Evolutionary conservation across 2,888 invertebrate genomes (phyloP).

Genomic region (Agrochola lota): DNA sequence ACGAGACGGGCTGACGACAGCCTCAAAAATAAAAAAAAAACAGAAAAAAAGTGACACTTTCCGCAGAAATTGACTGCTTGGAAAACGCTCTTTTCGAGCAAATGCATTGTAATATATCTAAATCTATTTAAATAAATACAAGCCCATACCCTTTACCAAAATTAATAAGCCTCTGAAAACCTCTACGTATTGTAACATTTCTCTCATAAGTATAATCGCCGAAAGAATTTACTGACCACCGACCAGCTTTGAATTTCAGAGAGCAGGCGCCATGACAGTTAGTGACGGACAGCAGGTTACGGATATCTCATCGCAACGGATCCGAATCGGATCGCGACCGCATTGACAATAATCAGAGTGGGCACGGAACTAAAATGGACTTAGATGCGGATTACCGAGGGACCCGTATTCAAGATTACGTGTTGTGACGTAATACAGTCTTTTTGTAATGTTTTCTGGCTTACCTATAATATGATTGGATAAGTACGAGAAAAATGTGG

Average conservation of each 20-base stretch:
- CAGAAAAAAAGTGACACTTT: too few species aligned
- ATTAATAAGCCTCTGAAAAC: not conserved
- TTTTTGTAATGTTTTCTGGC: conserved; percentile 1
- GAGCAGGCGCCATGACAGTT: conserved; percentile 39
- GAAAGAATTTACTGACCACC: conserved; percentile 13
- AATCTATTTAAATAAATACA: not conserved
- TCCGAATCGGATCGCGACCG: conserved; percentile 39
- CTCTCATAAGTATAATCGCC: not conserved
- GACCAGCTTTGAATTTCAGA: conserved; percentile 35
- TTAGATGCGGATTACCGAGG: conserved; percentile 37
- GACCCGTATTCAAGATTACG: conserved; percentile 19
- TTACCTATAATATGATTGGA: conserved; percentile 1
- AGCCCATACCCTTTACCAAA: not conserved
- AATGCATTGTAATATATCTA: too few species aligned
- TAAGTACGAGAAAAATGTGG: not conserved
- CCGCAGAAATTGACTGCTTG: too few species aligned
- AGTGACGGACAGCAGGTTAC: conserved; percentile 57
- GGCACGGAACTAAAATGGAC: conserved; percentile 47
- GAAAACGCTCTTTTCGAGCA: too few species aligned
- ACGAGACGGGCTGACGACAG: too few species aligned
- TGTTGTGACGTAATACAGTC: conserved; percentile 23
- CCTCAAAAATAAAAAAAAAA: too few species aligned
- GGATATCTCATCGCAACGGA: conserved; percentile 58
- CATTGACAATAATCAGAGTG: conserved; percentile 51
- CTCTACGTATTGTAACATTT: conserved; percentile 17